phyloP scores from a whole-genome alignment of 2,888 invertebrate genomes.

The Drosophila nr. perissopoda region DNA sequence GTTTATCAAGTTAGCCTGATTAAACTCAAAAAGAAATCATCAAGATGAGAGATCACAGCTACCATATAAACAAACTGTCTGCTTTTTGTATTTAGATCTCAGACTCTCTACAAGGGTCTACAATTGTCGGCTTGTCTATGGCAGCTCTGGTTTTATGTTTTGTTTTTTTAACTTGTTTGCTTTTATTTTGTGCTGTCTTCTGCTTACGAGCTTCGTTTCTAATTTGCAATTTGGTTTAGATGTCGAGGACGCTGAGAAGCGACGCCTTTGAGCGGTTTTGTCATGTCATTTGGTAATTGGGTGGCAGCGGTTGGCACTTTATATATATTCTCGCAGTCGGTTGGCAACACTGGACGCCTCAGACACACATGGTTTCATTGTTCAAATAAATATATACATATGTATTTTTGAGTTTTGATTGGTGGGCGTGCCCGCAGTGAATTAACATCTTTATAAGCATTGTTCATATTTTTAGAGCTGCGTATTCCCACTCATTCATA shows the following conservation, averaged over 20 bases:
- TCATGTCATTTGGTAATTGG: slow-evolving; percentile 84
- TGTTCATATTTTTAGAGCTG: background rate
- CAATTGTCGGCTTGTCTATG: background rate
- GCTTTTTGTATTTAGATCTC: too few relatives aligned
- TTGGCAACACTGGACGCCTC: slow-evolving; percentile 51
- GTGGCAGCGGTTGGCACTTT: slow-evolving; percentile 85
- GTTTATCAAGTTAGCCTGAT: background rate
- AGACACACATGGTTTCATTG: slow-evolving; percentile 50
- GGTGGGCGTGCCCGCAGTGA: slow-evolving; percentile 25
- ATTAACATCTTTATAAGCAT: slow-evolving; percentile 29
- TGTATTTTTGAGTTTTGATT: background rate
- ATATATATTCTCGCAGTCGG: slow-evolving; percentile 67
- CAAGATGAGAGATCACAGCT: background rate
- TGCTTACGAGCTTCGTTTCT: slow-evolving; percentile 64
- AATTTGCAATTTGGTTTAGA: slow-evolving; percentile 83
- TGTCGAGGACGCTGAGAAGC: slow-evolving; percentile 11
- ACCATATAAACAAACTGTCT: background rate
- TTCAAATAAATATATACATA: background rate
- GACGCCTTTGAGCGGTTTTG: slow-evolving; percentile 82
- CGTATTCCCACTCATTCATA: slow-evolving; percentile 43
- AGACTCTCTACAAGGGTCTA: background rate
- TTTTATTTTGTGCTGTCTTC: slow-evolving; percentile 60
- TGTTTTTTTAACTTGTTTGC: slow-evolving; percentile 60
- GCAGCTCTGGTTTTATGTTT: background rate
- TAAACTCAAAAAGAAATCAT: background rate